These are phyloP conservation scores for Dasyurus viverrinus DNA, from an alignment of 2,113 vertebrate genomes.

Conservation along the genomic window DNA sequence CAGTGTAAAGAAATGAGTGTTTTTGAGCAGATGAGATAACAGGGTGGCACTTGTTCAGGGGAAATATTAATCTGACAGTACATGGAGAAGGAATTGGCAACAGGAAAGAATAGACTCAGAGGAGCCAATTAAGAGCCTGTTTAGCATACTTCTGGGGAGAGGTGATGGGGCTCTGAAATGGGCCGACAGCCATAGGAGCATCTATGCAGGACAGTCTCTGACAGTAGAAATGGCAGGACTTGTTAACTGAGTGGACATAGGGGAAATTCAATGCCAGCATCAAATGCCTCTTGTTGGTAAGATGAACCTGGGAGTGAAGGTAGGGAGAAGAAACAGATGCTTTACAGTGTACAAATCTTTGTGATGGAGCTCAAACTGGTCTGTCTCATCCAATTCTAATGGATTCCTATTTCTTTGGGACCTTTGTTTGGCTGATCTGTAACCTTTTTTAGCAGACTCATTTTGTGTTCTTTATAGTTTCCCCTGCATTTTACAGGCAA, in stretches of 20 bases:
- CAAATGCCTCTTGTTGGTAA: not conserved
- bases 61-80: not conserved
- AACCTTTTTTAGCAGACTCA: not conserved
- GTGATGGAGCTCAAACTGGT: not conserved
- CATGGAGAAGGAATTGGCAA: not conserved
- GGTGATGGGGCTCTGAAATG: not conserved
- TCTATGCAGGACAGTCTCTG: not conserved
- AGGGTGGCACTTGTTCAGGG: not conserved
- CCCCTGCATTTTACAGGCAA: not conserved
- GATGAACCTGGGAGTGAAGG: not conserved
- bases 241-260: not conserved
- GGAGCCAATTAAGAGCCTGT: not conserved
- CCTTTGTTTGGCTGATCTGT: not conserved
- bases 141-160: not conserved
- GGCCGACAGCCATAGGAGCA: not conserved
- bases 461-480: not conserved
- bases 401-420: not conserved
- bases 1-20: not conserved
- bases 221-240: not conserved
- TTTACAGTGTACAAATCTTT: not conserved
- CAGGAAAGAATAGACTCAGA: not conserved
- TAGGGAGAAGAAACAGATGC: not conserved
- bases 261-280: not conserved
- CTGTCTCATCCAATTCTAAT: not conserved
- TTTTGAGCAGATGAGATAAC: not conserved